Conservation (phyloP, 2,797 vertebrate genomes). For the Chelonia mydas region DNA sequence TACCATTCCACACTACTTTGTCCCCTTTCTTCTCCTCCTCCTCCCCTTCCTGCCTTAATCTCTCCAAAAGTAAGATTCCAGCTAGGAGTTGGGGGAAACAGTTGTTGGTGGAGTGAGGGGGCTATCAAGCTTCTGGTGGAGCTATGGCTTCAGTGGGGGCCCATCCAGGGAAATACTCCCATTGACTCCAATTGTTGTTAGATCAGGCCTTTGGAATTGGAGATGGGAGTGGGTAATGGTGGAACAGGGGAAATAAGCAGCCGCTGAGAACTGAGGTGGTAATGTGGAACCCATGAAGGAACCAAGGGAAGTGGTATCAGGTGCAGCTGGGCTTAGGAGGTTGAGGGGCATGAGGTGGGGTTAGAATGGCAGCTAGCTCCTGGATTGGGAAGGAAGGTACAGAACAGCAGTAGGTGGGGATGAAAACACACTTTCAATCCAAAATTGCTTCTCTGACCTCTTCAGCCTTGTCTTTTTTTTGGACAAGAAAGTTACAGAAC, state of each 20-base stretch:
- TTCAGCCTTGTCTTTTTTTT: neutral
- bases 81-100: neutral
- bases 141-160: neutral
- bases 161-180: neutral
- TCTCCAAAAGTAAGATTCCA: neutral
- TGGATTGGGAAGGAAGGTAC: neutral
- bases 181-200: neutral
- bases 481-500: neutral
- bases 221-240: neutral
- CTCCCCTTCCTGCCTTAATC: neutral
- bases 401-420: neutral
- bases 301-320: neutral
- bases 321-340: accelerated
- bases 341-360: accelerated
- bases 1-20: too few species aligned
- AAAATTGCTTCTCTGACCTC: neutral
- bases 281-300: neutral
- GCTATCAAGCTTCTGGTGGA: neutral
- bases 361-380: neutral
- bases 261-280: neutral
- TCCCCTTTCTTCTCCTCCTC: too few species aligned
- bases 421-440: neutral
- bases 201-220: neutral
- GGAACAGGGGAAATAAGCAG: neutral
- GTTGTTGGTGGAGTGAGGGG: neutral